Evolutionary conservation across 2,113 vertebrate species (phyloP).

Genomic region (Trachemys scripta): DNA sequence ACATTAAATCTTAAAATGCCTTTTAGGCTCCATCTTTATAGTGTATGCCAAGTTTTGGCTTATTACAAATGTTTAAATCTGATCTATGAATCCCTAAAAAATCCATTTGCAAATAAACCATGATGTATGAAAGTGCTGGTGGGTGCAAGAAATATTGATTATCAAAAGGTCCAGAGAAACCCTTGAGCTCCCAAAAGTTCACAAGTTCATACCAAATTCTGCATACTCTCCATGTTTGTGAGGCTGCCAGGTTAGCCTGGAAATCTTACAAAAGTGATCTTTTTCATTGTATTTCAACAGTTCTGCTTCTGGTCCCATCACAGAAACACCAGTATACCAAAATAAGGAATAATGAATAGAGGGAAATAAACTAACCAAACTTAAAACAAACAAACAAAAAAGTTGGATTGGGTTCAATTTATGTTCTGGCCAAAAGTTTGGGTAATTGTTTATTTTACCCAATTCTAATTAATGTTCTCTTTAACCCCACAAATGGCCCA

Average conservation of each 20-base stretch:
- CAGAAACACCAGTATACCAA: not conserved
- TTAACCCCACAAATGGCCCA: not conserved
- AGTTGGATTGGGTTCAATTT: not conserved
- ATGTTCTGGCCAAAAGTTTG: not conserved
- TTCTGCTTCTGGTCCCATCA: slow-evolving; percentile 1
- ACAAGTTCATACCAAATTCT: not conserved
- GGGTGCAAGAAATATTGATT: not conserved
- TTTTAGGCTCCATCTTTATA: not conserved
- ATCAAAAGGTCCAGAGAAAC: not conserved
- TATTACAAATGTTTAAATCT: not conserved
- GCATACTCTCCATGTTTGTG: not conserved
- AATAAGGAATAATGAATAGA: not conserved
- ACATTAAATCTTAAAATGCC: not conserved
- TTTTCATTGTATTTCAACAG: not conserved
- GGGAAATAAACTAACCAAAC: not conserved
- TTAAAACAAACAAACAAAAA: not conserved
- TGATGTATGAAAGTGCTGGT: no score
- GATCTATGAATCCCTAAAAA: not conserved
- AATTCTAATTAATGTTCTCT: not conserved
- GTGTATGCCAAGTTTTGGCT: not conserved
- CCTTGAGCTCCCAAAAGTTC: not conserved
- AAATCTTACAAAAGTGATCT: not conserved
- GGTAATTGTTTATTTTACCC: not conserved
- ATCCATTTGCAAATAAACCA: not conserved
- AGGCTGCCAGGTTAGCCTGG: not conserved